Base-by-base conservation (phyloP, 2,797 vertebrate species). In the Smutsia gigantea region DNA sequence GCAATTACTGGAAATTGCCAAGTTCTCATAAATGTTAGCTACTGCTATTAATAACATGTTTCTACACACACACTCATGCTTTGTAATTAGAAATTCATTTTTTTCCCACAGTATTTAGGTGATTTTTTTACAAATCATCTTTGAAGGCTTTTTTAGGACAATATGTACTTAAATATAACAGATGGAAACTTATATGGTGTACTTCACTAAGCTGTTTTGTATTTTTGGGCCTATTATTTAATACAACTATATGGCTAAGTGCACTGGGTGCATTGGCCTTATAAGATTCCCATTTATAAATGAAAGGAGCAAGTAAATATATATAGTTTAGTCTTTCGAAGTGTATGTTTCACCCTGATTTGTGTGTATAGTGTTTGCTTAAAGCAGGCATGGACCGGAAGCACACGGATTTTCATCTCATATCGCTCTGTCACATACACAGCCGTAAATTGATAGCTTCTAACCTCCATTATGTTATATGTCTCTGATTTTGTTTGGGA, bases 181-280 rank as follows among this genome's bases (percentile, higher is more conserved):
- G 77, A 46, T 94, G 88, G 85, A 92, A 92, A 82, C 68, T 93
- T 88, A 42, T 4, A 71, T 97, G 77, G 15, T 57, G 57, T 87
- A 88, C 66, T 87, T 96, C 51, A 85, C 69, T 81, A 93, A 93
- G 51, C 74, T 66, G 49, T 93, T 94, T 90, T 90, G n/a, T 95
- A 37, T 94, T 97, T 95, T 97, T 95, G 97, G 87, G 66, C 2
- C 77, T 96, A 55, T 83, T 93, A 89, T 66, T 77, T 95, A 89
- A 93, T 90, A 55, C 7, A 85, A 46, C 34, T 84, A 57, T 92
- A 83, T 95, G 53, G 29, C 68, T 94, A 94, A 71, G 37, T 88
- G 18, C 49, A 89, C 64, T 79, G 61, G 74, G 49, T 86, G 1
- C 64, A 37, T 63, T 95, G 59, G 59, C 92, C 92, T 97, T 95